phyloP scores from a whole-genome alignment of 2,113 vertebrate genomes.

The Sciurus niger region DNA sequence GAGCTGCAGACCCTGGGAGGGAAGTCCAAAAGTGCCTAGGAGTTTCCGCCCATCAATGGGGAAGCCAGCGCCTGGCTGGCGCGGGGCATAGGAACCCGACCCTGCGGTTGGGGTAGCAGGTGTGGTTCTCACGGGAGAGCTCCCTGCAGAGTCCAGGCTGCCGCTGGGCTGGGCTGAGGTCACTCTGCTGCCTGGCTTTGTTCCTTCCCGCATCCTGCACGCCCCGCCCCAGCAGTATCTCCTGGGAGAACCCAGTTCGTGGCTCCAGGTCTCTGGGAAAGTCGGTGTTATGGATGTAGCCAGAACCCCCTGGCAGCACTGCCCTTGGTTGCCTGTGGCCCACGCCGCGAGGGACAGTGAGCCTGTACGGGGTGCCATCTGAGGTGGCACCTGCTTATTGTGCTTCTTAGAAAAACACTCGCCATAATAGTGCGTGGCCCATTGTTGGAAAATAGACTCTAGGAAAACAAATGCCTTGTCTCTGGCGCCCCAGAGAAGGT shows the following conservation, averaged over 20 bases:
- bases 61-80: not conserved
- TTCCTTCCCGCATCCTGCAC: not conserved
- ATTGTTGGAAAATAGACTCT: not conserved
- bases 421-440: not conserved
- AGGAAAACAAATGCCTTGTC: conserved; percentile 61
- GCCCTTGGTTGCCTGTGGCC: not conserved
- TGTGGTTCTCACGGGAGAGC: too few relatives aligned
- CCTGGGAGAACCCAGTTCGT: not conserved
- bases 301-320: not conserved
- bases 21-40: not conserved
- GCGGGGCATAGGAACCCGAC: not conserved
- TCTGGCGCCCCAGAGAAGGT: conserved; percentile 48
- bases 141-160: not conserved
- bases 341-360: not conserved
- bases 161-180: not conserved
- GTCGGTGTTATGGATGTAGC: rapidly evolving
- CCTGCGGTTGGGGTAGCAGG: too few relatives aligned
- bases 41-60: not conserved
- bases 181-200: not conserved
- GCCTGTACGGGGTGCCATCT: not conserved
- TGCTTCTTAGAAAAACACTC: conserved; percentile 32
- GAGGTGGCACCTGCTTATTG: conserved; percentile 48
- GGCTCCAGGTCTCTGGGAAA: not conserved
- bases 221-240: not conserved
- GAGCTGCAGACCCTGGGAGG: not conserved